Base-by-base conservation (phyloP, 2,797 vertebrate species). In the Ataeniobius toweri region DNA sequence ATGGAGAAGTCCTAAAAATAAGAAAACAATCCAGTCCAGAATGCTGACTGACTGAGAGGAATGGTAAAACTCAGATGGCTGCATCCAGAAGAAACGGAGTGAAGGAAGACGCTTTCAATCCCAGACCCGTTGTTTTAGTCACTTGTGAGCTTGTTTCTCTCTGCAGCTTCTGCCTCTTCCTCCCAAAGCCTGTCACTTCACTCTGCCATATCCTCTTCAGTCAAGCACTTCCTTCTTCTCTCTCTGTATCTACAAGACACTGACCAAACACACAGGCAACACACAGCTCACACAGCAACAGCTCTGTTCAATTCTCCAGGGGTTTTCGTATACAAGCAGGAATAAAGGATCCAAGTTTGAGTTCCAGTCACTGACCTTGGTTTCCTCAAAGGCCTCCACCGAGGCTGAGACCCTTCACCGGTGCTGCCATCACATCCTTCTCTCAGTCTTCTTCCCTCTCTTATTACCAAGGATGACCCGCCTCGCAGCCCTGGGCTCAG, bases 341-440 rank as follows among this genome's bases (percentile, higher is more conserved):
- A 90, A 88, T 87, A 81, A 92, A 87, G 83, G 84, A 76, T 83
- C 81, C 12, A 53, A 72, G 80, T 85, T 73, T 86, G 86, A 87
- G 86, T 92, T 91, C 91, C 92, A 88, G 87, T 89, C 83, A 87
- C 89, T 89, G 87, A 88, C 89, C 85, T 81, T 28, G 48, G 80
- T 83, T 83, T 87, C 81, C 85, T 85, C 65, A 26, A 51, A 87
- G 74, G 75, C 77, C 81, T 81, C 83, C 72, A 2, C 69, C 1
- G 81, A 81, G 83, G 75, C 82, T 59, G 78, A 81, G 83, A 77
- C 76, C 79, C 77, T 71, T 77, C 87, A 75, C 74, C 71, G 6
- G 75, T 69, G 24, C 56, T 28, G 26, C 82, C 73, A 39, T 53
- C 74, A 63, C 81, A 31, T 58, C 69, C 3, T 14, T 14, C 20